Percentiles rank a stretch among this genome's conserved stretches.
These are phyloP conservation scores for Pogonocichla stellata DNA, from an alignment of 2,113 vertebrate genomes.

Conservation along the genomic window DNA sequence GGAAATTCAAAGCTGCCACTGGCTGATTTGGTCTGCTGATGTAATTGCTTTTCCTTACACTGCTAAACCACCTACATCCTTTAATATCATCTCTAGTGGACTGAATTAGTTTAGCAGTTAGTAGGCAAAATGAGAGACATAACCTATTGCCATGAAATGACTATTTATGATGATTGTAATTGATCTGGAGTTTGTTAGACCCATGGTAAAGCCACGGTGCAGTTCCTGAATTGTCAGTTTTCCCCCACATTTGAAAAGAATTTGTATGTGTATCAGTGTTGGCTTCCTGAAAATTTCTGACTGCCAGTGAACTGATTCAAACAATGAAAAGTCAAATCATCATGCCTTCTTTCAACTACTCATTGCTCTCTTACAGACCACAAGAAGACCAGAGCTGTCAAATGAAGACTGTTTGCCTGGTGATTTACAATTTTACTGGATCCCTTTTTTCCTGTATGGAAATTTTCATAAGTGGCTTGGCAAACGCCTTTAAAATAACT, in stretches of 20 bases:
- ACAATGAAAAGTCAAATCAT: conserved; percentile 62
- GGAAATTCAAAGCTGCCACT: neutral
- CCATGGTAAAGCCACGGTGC: conserved; percentile 29
- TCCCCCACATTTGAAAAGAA: conserved; percentile 53
- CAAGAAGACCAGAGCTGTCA: conserved; percentile 32
- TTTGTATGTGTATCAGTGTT: conserved; percentile 64
- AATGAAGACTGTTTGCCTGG: conserved; percentile 19
- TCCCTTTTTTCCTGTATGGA: neutral
- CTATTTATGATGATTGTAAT: conserved; percentile 16
- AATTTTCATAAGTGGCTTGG: conserved; percentile 58
- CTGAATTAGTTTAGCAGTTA: neutral
- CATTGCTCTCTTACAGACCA: conserved; percentile 53
- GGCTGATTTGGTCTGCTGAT: neutral
- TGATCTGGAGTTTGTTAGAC: conserved; percentile 34
- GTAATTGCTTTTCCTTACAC: neutral
- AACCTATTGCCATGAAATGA: neutral
- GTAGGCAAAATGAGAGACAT: neutral
- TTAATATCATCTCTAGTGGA: neutral
- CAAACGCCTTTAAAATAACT: conserved; percentile 37
- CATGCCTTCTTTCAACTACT: conserved; percentile 34
- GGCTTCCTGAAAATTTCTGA: conserved; percentile 62
- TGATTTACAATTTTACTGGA: conserved; percentile 20
- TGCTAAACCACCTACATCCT: neutral
- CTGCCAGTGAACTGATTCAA: conserved; percentile 52
- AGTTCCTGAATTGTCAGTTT: conserved; percentile 56